Percentiles rank a stretch among this genome's conserved stretches.
These are phyloP conservation scores for Bombus fervidus DNA, from an alignment of 1,140 invertebrate species.

Conservation along the genomic window DNA sequence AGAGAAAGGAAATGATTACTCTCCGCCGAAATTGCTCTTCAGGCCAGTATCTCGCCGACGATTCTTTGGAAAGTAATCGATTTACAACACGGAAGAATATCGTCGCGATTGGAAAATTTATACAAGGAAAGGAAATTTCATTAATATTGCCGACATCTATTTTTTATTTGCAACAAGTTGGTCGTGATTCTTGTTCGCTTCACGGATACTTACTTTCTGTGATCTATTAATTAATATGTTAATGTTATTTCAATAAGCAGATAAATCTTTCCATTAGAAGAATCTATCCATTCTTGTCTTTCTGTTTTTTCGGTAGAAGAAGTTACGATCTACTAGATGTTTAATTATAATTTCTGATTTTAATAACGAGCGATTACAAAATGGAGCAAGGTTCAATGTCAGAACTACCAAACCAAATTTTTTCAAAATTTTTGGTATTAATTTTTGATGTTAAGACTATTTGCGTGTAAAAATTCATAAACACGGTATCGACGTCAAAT, in stretches of 20 bases:
- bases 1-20: slow-evolving; percentile 9
- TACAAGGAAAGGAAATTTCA: background rate
- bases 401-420: too few species aligned
- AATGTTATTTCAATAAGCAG: background rate
- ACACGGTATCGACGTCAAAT: background rate
- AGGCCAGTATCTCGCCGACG: background rate
- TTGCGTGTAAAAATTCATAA: background rate
- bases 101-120: background rate
- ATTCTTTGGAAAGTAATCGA: background rate
- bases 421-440: too few species aligned
- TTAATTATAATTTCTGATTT: background rate
- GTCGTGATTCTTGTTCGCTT: background rate
- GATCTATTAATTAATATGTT: background rate
- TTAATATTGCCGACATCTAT: background rate
- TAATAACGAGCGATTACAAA: too few species aligned
- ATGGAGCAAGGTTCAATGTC: too few species aligned
- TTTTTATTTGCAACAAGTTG: background rate
- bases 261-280: background rate
- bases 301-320: background rate
- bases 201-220: background rate
- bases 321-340: background rate
- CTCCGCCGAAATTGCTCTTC: background rate
- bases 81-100: too few species aligned
- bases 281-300: fast-evolving
- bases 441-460: background rate